These are phyloP conservation scores for Vandiemenella viatica DNA, from an alignment of 2,888 invertebrate species.

Conservation along the genomic window DNA sequence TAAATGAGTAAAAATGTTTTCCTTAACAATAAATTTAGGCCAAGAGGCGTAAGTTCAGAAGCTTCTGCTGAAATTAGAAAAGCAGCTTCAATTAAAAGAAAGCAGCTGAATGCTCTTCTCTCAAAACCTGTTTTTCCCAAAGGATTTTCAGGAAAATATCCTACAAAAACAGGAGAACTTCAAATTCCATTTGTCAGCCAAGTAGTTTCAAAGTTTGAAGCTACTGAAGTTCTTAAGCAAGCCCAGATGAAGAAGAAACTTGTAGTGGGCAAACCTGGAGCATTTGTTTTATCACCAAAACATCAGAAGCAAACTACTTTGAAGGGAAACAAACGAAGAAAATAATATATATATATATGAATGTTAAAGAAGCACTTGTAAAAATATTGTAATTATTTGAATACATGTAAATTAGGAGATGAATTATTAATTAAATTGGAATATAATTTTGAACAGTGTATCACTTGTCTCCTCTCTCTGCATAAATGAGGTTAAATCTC, in stretches of 20 bases:
- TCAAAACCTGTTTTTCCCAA: slow-evolving; percentile 47
- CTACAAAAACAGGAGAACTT: slow-evolving; percentile 18
- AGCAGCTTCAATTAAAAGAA: slow-evolving; percentile 28
- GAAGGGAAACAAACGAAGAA: too few species aligned
- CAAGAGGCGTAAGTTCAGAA: slow-evolving; percentile 5
- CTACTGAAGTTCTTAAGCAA: not conserved
- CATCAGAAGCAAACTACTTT: too few species aligned
- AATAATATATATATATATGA: too few species aligned
- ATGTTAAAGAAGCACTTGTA: too few species aligned
- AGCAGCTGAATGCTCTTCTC: slow-evolving; percentile 37
- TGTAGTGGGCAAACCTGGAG: not conserved
- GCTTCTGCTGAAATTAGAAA: not conserved
- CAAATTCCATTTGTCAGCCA: not conserved
- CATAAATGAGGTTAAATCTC: too few species aligned
- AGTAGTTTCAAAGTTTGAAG: not conserved
- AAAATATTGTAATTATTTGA: too few species aligned
- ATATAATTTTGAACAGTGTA: too few species aligned
- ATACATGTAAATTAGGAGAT: too few species aligned
- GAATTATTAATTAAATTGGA: too few species aligned
- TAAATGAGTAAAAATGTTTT: too few species aligned
- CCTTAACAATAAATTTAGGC: slow-evolving; percentile 6
- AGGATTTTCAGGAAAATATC: slow-evolving; percentile 51
- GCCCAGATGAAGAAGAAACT: not conserved
- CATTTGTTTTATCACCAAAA: too few species aligned
- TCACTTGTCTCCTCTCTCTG: too few species aligned